These are phyloP conservation scores for Morpho deidamia DNA, from an alignment of 2,888 invertebrate species.

Conservation along the genomic window DNA sequence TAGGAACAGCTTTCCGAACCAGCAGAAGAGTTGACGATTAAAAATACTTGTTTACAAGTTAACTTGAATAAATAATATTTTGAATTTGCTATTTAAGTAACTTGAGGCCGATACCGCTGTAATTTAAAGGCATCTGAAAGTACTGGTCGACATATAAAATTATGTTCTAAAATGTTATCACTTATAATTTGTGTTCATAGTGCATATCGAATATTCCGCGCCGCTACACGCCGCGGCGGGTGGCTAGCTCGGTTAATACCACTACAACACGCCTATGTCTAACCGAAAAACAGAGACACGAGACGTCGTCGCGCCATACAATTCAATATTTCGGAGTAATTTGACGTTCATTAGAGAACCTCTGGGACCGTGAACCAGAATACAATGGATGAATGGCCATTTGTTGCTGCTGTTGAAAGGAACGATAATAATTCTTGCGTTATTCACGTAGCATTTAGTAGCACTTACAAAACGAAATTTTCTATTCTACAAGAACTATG, in stretches of 20 bases:
- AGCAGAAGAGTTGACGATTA: too few species aligned
- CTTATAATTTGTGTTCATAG: slow-evolving; percentile 76
- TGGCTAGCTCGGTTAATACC: slow-evolving; percentile 59
- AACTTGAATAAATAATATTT: too few species aligned
- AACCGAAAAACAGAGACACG: slow-evolving; percentile 57
- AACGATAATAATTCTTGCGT: slow-evolving; percentile 67
- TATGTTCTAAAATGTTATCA: slow-evolving; percentile 72
- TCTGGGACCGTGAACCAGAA: slow-evolving; percentile 77
- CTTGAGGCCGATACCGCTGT: not conserved
- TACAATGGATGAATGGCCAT: slow-evolving; percentile 78
- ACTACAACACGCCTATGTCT: slow-evolving; percentile 42
- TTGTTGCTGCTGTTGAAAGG: slow-evolving; percentile 74
- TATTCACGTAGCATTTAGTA: slow-evolving; percentile 67
- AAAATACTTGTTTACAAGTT: too few species aligned
- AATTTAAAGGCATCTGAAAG: slow-evolving; percentile 20
- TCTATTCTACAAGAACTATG: slow-evolving; percentile 39
- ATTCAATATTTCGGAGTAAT: slow-evolving; percentile 77
- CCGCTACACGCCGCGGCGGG: slow-evolving; percentile 68
- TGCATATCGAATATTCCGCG: slow-evolving; percentile 74
- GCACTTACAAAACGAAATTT: slow-evolving; percentile 64
- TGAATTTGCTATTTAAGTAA: too few species aligned
- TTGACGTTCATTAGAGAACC: slow-evolving; percentile 78
- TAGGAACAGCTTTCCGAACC: too few species aligned
- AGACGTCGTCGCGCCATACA: slow-evolving; percentile 71
- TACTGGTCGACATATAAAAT: slow-evolving; percentile 59